Evolutionary conservation across 2,797 vertebrate species (phyloP), one percentile per base, ranked within the genome.

Genomic region (Rhadinocentrus ornatus): DNA sequence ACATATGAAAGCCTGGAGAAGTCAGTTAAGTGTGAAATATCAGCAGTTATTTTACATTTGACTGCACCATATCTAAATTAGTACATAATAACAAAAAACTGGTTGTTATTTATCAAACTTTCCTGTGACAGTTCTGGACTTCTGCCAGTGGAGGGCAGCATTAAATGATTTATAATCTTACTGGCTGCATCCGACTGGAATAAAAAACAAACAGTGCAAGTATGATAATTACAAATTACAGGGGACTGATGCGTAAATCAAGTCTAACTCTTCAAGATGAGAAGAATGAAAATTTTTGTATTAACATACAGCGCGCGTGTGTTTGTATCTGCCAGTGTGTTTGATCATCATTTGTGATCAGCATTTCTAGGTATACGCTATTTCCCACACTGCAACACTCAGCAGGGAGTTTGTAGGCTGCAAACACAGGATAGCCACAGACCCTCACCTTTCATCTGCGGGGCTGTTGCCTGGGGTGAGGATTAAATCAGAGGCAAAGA

Each of bases 121-220:
- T 3, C 3, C 12, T 69, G 13, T n/a, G n/a, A 50, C 34, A 59
- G 2, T 79, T 68, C 66, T 71, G 46, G 1, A 13, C 26, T 35
- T 71, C 41, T 22, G 53, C 89, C 93, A 93, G 83, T 66, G 88
- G 93, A 91, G 92, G 90, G 91, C 92, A 88, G 89, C 88, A 81
- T 91, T 89, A 70, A 31, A 81, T 77, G 64, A 77, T 79, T 82
- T 78, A 78, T 86, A 31, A 15, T 5, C 29, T 32, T 7, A 18
- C 10, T 3, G 13, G n/a, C 34, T 66, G 71, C 44, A 53, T 68
- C 62, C 59, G 78, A 41, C 61, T 77, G 66, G 32, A 72, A 81
- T 79, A 70, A 66, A 64, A 81, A 57, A 56, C 62, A 71, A 20
- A 75, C 66, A 35, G 66, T 46, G 71, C 68, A 80, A 69, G 46